Base-by-base conservation (phyloP, 2,888 invertebrate genomes). In the Crematogaster levior region DNA sequence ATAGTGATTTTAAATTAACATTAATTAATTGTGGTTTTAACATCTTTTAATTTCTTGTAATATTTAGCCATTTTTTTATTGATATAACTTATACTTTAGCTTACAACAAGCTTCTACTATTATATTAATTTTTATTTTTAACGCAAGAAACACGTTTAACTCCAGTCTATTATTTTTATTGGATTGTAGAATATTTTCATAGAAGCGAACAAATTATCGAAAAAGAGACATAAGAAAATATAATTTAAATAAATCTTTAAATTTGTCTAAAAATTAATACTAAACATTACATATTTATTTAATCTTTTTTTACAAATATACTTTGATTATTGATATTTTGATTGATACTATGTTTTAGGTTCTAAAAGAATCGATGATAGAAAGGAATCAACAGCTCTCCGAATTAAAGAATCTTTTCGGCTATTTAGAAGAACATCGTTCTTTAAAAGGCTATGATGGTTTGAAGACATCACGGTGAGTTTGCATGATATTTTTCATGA, bases 331-430 rank as follows among this genome's bases (percentile, higher is more conserved):
- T n/a, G n/a, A n/a, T n/a, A n/a, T n/a, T n/a, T n/a, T n/a, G n/a
- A n/a, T n/a, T n/a, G n/a, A n/a, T n/a, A n/a, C n/a, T n/a, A 21
- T 58, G 4, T 85, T 30, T 43, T 46, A 89, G 90, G 12, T 77
- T 24, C 66, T 89, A 65, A 89, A 86, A 61, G 83, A 95, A 91
- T 95, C 95, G 84, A 95, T 95, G 0, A 92, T 94, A 63, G 94
- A 94, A 56, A 95, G 98, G 83, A 95, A 96, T 90, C 94, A 95
- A 61, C 97, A 97, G 93, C 94, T 98, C 74, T 94, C 95, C 37
- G 96, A 97, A 89, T 95, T 98, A 56, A 96, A 97, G 92, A 93
- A 93, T 9, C 95, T 97, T 81, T 98, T 97, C 92, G 95, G 95
- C 85, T 95, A 97, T 94, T 94, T 97, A 85, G 96, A 97, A 89